A percentile compares a stretch with the other conserved stretches of the same genome.
phyloP scores from a whole-genome alignment of 2,113 vertebrate genomes.

The Pedionomus torquatus region DNA sequence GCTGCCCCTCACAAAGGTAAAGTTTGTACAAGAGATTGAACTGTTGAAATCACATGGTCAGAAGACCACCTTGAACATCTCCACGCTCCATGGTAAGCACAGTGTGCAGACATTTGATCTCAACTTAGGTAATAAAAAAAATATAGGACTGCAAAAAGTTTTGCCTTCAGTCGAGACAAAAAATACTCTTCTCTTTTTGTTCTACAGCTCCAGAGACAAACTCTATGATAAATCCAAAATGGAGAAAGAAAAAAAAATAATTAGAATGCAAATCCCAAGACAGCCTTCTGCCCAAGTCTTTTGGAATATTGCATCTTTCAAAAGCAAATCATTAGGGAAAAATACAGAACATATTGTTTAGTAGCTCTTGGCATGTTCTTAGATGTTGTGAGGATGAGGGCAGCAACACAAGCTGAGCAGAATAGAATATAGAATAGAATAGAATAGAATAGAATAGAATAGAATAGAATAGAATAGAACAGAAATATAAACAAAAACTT shows the following conservation, averaged over 20 bases:
- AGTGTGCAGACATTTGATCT: not conserved
- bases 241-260: not conserved
- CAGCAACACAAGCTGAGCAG: not conserved
- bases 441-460: too few species aligned
- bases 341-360: not conserved
- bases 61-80: not conserved
- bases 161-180: not conserved
- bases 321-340: not conserved
- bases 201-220: not conserved
- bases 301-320: not conserved
- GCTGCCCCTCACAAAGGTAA: not conserved
- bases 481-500: not conserved
- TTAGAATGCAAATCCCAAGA: not conserved
- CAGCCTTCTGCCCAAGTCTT: not conserved
- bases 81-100: not conserved
- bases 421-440: not conserved
- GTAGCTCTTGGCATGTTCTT: not conserved
- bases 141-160: not conserved
- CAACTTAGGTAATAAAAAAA: not conserved
- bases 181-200: not conserved
- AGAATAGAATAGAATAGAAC: not conserved
- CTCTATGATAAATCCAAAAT: not conserved
- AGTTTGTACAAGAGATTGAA: not conserved
- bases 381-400: not conserved
- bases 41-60: not conserved